Evolutionary conservation across 2,113 vertebrate genomes (phyloP).

Genomic region (Xiphophorus hellerii): DNA sequence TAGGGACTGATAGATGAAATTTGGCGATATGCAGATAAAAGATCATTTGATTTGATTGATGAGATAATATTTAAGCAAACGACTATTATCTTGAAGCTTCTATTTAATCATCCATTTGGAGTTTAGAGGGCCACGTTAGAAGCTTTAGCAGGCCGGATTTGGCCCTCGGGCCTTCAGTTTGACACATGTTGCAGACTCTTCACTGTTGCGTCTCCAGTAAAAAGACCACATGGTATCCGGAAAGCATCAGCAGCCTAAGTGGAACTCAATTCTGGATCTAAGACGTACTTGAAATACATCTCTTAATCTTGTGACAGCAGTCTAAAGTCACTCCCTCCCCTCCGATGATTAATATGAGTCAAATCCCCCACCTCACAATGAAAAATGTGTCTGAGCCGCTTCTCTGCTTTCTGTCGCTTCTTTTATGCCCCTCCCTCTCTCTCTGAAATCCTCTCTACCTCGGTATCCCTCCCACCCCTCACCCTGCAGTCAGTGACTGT

Average conservation of each 20-base stretch:
- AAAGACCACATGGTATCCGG: background rate
- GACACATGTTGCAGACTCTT: no score
- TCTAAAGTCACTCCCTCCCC: slow-evolving; percentile 16
- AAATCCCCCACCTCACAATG: slow-evolving; percentile 54
- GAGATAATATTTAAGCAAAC: no score
- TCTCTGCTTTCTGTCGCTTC: slow-evolving; percentile 17
- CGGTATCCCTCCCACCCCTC: slow-evolving; percentile 61
- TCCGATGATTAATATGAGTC: slow-evolving; percentile 43
- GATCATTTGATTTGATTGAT: no score
- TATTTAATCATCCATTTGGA: no score
- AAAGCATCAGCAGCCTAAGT: background rate
- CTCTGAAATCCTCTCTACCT: slow-evolving; percentile 58
- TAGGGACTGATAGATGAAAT: no score
- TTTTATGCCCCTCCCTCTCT: slow-evolving; percentile 39
- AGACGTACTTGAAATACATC: background rate
- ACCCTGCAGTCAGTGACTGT: slow-evolving; percentile 78
- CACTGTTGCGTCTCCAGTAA: no score
- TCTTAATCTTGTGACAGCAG: slow-evolving; percentile 6
- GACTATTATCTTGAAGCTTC: no score
- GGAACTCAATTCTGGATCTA: background rate
- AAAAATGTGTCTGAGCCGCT: slow-evolving; percentile 35
- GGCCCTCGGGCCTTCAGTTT: no score
- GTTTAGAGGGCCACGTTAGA: no score
- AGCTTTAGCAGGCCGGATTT: no score
- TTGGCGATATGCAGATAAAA: no score